Conservation (phyloP, 1,140 invertebrate genomes). For the Dermatophagoides farinae region DNA sequence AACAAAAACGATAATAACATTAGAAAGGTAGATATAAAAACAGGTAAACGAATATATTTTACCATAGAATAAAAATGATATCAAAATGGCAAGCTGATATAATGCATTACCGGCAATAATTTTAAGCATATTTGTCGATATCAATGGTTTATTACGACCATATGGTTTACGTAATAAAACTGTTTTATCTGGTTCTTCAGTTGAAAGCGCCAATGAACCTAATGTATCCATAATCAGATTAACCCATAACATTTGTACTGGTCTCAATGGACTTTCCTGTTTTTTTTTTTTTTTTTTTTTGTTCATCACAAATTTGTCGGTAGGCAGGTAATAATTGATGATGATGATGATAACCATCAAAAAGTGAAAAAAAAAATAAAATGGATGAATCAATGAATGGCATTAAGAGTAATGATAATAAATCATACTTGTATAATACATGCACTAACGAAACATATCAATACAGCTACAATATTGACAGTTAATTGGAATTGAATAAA, state of each 20-base stretch:
- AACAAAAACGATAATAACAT: background rate
- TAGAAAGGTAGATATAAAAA: background rate
- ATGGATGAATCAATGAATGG: slow-evolving; percentile 43
- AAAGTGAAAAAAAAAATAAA: background rate
- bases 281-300: slow-evolving; percentile 7
- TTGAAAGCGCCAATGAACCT: slow-evolving; percentile 90
- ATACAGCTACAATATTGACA: slow-evolving; percentile 93
- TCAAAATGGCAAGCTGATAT: slow-evolving; percentile 89
- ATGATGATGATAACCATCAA: background rate
- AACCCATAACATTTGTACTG: slow-evolving; percentile 99
- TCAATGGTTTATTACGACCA: slow-evolving; percentile 90
- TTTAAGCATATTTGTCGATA: slow-evolving; percentile 97
- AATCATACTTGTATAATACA: slow-evolving; percentile 80
- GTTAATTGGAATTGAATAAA: slow-evolving; percentile 98
- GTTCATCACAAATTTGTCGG: slow-evolving; percentile 2
- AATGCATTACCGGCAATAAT: slow-evolving; percentile 93
- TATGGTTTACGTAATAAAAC: slow-evolving; percentile 87
- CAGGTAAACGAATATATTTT: background rate
- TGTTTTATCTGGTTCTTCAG: slow-evolving; percentile 89
- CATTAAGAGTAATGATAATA: slow-evolving; percentile 21
- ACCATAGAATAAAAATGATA: slow-evolving; percentile 73
- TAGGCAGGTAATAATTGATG: too few relatives aligned
- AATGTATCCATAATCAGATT: slow-evolving; percentile 99
- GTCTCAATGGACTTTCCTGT: slow-evolving; percentile 43
- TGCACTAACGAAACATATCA: slow-evolving; percentile 93